These are phyloP conservation scores for Furnarius figulus DNA, from an alignment of 2,113 vertebrate genomes.

Conservation along the genomic window DNA sequence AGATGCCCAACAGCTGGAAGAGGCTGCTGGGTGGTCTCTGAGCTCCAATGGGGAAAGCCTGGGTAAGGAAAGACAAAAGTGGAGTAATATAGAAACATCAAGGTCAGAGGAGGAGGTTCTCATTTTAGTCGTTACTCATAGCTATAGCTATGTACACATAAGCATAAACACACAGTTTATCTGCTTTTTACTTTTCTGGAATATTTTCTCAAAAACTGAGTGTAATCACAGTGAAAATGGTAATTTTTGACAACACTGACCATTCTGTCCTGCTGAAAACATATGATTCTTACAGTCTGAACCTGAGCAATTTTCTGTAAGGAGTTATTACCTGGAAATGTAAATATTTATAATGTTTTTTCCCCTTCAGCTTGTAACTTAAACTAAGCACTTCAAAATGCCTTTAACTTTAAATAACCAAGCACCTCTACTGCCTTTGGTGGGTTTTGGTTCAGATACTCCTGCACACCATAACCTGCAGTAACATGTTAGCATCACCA, in stretches of 20 bases:
- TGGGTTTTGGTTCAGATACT: neutral
- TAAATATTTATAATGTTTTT: neutral
- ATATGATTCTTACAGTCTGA: neutral
- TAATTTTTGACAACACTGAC: neutral
- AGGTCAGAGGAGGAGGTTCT: neutral
- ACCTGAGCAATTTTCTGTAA: neutral
- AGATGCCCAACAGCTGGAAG: fast-evolving
- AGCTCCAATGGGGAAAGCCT: fast-evolving
- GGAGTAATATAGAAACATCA: fast-evolving
- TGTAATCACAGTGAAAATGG: neutral
- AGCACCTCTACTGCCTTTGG: neutral
- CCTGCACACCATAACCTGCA: neutral
- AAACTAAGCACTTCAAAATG: neutral
- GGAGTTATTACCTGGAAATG: neutral
- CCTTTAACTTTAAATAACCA: neutral
- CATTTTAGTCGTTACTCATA: neutral
- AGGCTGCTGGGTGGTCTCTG: neutral
- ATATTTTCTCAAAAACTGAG: neutral
- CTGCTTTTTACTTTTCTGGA: neutral
- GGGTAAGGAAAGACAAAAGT: neutral
- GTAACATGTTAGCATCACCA: neutral
- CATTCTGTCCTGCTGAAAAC: neutral
- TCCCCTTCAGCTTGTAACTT: neutral
- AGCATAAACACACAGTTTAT: neutral
- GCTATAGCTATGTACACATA: neutral